Evolutionary conservation across 1,140 invertebrate genomes (phyloP).

Genomic region (Neelides sp.): DNA sequence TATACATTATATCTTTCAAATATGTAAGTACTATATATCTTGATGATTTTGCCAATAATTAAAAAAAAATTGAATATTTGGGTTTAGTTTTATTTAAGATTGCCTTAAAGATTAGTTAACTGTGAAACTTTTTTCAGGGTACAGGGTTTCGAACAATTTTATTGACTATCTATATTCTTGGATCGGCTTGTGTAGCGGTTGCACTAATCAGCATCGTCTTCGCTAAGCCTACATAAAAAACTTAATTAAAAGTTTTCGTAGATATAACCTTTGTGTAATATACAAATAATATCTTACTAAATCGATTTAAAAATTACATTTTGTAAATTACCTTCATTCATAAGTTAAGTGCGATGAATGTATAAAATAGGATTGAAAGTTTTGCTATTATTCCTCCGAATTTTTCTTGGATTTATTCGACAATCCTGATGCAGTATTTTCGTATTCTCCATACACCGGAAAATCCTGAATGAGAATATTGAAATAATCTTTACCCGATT

Average conservation of each 20-base stretch:
- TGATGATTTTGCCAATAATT: conserved; percentile 5
- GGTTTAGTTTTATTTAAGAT: conserved; percentile 19
- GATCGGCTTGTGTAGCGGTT: conserved; percentile 2
- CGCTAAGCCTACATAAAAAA: no score
- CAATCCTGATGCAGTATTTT: no score
- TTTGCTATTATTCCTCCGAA: no score
- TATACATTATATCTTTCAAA: conserved; percentile 13
- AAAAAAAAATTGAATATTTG: conserved; percentile 9
- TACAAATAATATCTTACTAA: no score
- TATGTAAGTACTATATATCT: not conserved
- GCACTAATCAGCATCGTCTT: conserved; percentile 5
- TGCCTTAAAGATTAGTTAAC: no score
- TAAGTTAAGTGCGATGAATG: no score
- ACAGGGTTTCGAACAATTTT: conserved; percentile 56
- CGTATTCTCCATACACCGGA: conserved; percentile 29
- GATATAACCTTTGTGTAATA: no score
- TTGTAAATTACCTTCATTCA: no score
- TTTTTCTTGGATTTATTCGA: no score
- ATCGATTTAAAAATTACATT: no score
- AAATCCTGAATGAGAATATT: conserved; percentile 13
- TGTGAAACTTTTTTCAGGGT: conserved; percentile 51
- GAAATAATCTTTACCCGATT: not conserved
- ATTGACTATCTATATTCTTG: conserved; percentile 56
- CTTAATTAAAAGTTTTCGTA: no score
- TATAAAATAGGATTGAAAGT: no score